Evolutionary conservation across 2,888 invertebrate genomes (phyloP).

Genomic region (Brachyptera putata): DNA sequence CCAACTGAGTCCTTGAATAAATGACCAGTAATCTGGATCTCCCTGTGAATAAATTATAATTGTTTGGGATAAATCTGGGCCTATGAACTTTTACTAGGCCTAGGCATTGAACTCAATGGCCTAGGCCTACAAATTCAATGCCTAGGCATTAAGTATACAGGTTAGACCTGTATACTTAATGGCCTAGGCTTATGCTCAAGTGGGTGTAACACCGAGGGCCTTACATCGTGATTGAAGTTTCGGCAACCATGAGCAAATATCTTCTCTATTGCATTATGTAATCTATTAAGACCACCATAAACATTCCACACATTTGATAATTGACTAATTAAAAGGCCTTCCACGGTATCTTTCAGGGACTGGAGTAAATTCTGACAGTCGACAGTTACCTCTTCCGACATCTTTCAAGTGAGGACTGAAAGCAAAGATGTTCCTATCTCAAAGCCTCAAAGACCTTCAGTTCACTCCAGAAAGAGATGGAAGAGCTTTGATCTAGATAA

Average conservation of each 20-base stretch:
- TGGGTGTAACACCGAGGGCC: neutral
- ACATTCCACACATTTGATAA: slow-evolving; percentile 57
- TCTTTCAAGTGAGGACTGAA: no score
- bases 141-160: no score
- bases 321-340: slow-evolving; percentile 53
- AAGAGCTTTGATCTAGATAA: no score
- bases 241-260: slow-evolving; percentile 57
- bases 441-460: neutral
- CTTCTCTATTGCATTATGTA: slow-evolving; percentile 52
- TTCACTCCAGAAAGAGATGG: no score
- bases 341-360: slow-evolving; percentile 53
- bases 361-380: slow-evolving; percentile 44
- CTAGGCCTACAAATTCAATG: no score
- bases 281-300: slow-evolving; percentile 54
- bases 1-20: slow-evolving; percentile 58
- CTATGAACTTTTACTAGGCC: no score
- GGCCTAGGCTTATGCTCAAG: slow-evolving; percentile 3
- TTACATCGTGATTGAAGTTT: slow-evolving; percentile 40
- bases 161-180: no score
- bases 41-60: slow-evolving; percentile 43
- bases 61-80: neutral
- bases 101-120: no score
- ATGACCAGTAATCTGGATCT: slow-evolving; percentile 51
- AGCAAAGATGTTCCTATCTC: no score
- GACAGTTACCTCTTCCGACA: no score